phyloP scores from a whole-genome alignment of 2,113 vertebrate genomes.

The Tragelaphus imberbis region DNA sequence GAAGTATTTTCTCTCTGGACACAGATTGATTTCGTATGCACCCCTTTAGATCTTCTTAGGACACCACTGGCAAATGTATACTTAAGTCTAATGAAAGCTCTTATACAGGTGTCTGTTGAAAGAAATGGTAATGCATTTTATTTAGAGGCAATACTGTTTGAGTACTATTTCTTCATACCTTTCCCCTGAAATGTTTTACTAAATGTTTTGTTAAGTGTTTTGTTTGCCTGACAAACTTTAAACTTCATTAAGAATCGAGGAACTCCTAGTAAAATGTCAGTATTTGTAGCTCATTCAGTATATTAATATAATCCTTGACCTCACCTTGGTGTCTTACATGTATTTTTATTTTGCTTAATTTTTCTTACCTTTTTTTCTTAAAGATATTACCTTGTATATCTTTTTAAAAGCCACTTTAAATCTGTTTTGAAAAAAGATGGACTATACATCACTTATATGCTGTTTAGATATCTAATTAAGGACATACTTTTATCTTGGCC shows the following conservation, averaged over 20 bases:
- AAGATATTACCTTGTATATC: neutral
- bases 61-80: neutral
- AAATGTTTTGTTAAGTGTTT: neutral
- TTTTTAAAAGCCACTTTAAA: neutral
- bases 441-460: neutral
- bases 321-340: neutral
- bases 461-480: neutral
- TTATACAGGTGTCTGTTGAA: neutral
- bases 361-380: neutral
- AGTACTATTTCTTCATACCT: neutral
- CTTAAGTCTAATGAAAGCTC: neutral
- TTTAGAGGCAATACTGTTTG: neutral
- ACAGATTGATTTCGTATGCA: neutral
- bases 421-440: neutral
- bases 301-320: neutral
- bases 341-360: neutral
- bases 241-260: neutral
- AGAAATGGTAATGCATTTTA: neutral
- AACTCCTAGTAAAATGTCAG: neutral
- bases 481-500: neutral
- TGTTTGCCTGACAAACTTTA: neutral
- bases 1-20: neutral
- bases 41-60: neutral
- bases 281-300: neutral
- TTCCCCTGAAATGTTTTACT: neutral